Base-by-base conservation (phyloP, 2,797 vertebrate species). In the Anisognathus igniventris region DNA sequence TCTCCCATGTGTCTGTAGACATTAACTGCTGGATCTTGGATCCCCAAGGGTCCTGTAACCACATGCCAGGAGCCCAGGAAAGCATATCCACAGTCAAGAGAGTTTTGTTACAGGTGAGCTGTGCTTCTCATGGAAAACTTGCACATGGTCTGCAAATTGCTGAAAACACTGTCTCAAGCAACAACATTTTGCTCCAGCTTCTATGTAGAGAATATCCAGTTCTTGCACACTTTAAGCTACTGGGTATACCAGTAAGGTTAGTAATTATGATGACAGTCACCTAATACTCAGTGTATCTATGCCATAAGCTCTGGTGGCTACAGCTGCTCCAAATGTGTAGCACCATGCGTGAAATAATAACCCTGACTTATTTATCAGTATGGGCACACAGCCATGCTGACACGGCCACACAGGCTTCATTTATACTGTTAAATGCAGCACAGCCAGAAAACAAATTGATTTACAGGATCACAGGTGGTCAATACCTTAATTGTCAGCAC, bases 361-460 rank as follows among this genome's bases (percentile, higher is more conserved):
- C 39, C 35, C 92, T 44, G 95, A 88, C 22, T 90, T 77, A 35
- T 5, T 45, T 64, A 42, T 14, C 76, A 64, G 5, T 12, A 50
- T 39, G 76, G 88, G 86, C 88, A 88, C 2, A 39, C 70, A 90
- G 88, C 57, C 72, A 10, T 19, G 79, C 86, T 88, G 92, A 93
- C 68, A 90, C 0, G 1, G 92, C 85, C 85, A 90, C 90, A 90
- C 57, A 53, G 65, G 37, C 74, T 93, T 78, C 73, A 68, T 61
- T 86, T 92, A 65, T 33, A 64, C 54, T 54, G 79, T 68, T 92
- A 74, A 86, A 81, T 47, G 65, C 44, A 94, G 88, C 90, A 53
- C 35, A 73, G 70, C 45, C 90, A 92, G 88, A 84, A 93, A 92
- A 90, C 88, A 86, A 90, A 88, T 39, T 61, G 73, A 93, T 92